These are phyloP conservation scores for Lacanobia oleracea DNA, from an alignment of 2,888 invertebrate species.

Conservation along the genomic window DNA sequence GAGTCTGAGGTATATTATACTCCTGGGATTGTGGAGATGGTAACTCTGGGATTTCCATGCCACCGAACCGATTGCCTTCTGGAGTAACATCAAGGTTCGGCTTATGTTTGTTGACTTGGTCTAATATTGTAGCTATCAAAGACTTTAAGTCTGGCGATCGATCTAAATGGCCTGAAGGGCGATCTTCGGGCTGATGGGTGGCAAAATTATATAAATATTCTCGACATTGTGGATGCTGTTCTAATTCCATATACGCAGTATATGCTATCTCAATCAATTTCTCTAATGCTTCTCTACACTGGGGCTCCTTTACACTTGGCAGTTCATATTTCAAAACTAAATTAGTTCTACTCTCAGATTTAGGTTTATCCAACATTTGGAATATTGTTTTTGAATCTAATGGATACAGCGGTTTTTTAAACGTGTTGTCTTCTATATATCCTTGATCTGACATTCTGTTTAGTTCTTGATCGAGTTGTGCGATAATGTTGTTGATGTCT, in stretches of 20 bases:
- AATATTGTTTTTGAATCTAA: constrained; percentile 52
- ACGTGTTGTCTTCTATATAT: constrained; percentile 18
- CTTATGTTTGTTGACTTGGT: constrained; percentile 32
- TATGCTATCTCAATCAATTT: constrained; percentile 68
- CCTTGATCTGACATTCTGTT: constrained; percentile 16
- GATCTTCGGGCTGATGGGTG: constrained; percentile 34
- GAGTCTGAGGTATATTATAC: neutral
- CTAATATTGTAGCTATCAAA: constrained; percentile 40
- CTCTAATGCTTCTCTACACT: constrained; percentile 67
- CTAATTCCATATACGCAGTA: constrained; percentile 61
- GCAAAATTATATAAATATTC: constrained; percentile 51
- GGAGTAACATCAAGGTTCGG: neutral
- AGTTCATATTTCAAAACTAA: constrained; percentile 66
- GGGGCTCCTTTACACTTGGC: constrained; percentile 58
- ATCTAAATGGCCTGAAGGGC: constrained; percentile 33
- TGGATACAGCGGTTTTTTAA: constrained; percentile 30
- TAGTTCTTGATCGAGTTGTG: constrained; percentile 43
- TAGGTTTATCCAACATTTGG: constrained; percentile 30
- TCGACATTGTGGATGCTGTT: constrained; percentile 61
- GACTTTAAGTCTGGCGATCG: constrained; percentile 27
- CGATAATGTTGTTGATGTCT: constrained; percentile 35
- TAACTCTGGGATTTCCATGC: neutral
- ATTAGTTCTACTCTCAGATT: constrained; percentile 47
- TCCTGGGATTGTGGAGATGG: neutral
- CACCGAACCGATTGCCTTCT: constrained; percentile 16